A percentile compares a stretch with the other conserved stretches of the same genome.
Evolutionary conservation across 2,888 invertebrate species (phyloP).

Genomic region (Metellina segmentata): DNA sequence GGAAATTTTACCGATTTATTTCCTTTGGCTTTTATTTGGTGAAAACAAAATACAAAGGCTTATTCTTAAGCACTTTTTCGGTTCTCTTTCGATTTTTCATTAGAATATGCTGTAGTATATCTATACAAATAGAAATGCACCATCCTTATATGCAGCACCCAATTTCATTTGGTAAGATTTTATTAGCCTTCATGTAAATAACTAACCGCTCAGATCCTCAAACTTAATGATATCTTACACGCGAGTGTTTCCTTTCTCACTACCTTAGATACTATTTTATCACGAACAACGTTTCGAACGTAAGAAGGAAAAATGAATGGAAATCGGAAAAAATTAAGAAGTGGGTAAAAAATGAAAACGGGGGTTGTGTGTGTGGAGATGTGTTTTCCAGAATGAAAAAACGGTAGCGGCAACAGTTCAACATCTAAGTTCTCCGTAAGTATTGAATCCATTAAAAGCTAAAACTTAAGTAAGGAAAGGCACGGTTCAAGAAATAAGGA

Average conservation of each 20-base stretch:
- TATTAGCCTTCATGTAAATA: conserved; percentile 65
- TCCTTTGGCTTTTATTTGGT: conserved; percentile 3
- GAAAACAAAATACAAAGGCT: conserved; percentile 27
- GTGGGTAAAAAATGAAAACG: conserved; percentile 1
- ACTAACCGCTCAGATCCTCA: conserved; percentile 44
- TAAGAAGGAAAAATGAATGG: not conserved
- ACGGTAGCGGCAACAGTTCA: not conserved
- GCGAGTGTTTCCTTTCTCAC: conserved; percentile 32
- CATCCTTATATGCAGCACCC: conserved; percentile 40
- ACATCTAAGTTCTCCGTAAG: conserved; percentile 36
- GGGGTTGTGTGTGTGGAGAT: not conserved
- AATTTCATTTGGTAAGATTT: conserved; percentile 61
- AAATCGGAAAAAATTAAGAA: conserved; percentile 7
- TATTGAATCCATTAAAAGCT: conserved; percentile 33
- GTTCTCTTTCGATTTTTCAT: conserved; percentile 65
- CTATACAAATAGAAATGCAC: not conserved
- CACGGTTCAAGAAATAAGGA: too few relatives aligned
- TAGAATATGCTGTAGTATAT: conserved; percentile 15
- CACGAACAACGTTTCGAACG: conserved; percentile 36
- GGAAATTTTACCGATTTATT: conserved; percentile 22
- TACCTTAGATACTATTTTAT: conserved; percentile 54
- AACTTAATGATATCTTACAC: conserved; percentile 62
- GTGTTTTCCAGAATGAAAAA: conserved; percentile 30
- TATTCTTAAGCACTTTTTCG: conserved; percentile 42
- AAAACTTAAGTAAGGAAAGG: too few relatives aligned